A percentile compares a stretch with the other conserved stretches of the same genome.
phyloP scores from a whole-genome alignment of 35 echinoderm and acorn worm species.

The Lytechinus pictus region DNA sequence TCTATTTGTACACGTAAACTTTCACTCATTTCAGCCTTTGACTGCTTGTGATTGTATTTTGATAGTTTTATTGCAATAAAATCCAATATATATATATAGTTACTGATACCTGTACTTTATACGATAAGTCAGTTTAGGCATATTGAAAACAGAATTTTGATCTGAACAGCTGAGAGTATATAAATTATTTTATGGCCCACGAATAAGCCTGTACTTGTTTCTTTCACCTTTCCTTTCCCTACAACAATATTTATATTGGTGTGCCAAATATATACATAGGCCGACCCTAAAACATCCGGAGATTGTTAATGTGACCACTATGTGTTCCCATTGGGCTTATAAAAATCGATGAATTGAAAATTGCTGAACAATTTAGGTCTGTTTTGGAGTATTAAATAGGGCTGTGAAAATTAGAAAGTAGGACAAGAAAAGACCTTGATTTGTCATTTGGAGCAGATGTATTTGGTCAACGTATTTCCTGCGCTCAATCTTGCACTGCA shows the following conservation, averaged over 20 bases:
- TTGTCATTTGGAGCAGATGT: not conserved
- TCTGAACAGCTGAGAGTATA: too few species aligned
- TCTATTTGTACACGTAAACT: too few species aligned
- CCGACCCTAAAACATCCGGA: not conserved
- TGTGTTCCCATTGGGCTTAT: not conserved
- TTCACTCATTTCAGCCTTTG: too few species aligned
- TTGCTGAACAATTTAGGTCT: not conserved
- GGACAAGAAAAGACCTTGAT: not conserved
- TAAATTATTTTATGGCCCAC: too few species aligned
- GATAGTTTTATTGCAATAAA: too few species aligned
- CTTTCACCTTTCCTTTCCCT: too few species aligned
- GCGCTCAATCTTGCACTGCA: not conserved
- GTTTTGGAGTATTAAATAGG: not conserved
- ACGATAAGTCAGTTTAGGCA: too few species aligned
- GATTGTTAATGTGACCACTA: not conserved
- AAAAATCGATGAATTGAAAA: not conserved
- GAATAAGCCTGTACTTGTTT: too few species aligned
- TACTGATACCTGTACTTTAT: too few species aligned
- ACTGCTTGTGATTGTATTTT: too few species aligned
- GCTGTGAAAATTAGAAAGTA: not conserved
- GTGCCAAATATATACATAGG: not conserved
- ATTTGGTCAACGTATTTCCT: not conserved
- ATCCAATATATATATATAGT: too few species aligned
- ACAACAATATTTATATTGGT: not conserved
- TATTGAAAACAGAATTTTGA: too few species aligned